phyloP scores from a whole-genome alignment of 2,797 vertebrate species.

The Allobates femoralis region DNA sequence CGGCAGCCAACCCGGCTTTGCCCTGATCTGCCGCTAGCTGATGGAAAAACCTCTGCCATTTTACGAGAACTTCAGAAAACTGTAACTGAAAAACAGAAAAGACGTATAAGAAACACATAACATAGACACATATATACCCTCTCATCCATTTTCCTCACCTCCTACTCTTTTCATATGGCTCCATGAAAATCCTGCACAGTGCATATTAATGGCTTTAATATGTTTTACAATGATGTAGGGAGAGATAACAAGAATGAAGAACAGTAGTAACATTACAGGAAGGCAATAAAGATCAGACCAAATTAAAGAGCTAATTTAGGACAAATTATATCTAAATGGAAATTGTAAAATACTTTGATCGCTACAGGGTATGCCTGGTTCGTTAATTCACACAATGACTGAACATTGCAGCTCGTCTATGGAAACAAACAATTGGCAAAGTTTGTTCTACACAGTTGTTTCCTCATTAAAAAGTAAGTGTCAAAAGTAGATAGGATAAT shows the following conservation, averaged over 20 bases:
- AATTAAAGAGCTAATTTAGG: slow-evolving; percentile 53
- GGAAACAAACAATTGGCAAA: slow-evolving; percentile 17
- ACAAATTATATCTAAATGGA: slow-evolving; percentile 53
- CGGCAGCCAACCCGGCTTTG: slow-evolving; percentile 77
- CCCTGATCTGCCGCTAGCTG: slow-evolving; percentile 87
- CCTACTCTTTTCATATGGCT: neutral
- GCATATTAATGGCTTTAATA: slow-evolving; percentile 57
- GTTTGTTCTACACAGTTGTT: slow-evolving; percentile 19
- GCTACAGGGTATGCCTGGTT: slow-evolving; percentile 49
- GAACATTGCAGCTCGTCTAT: slow-evolving; percentile 36
- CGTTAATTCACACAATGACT: slow-evolving; percentile 33
- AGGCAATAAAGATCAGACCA: slow-evolving; percentile 25
- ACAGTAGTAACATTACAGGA: slow-evolving; percentile 31
- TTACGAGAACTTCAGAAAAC: slow-evolving; percentile 92
- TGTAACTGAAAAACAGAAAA: slow-evolving; percentile 76
- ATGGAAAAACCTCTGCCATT: slow-evolving; percentile 88
- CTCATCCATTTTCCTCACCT: neutral
- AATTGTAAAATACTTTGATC: slow-evolving; percentile 60
- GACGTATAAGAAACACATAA: neutral
- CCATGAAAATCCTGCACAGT: slow-evolving; percentile 2
- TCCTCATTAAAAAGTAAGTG: slow-evolving; percentile 15
- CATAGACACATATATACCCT: slow-evolving; percentile 11
- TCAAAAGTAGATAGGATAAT: neutral
- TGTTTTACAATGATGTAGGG: slow-evolving; percentile 35
- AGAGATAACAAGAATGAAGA: slow-evolving; percentile 17